Evolutionary conservation across 2,888 invertebrate genomes (phyloP), one percentile per base, ranked within the genome.

Genomic region (Oscheius onirici): DNA sequence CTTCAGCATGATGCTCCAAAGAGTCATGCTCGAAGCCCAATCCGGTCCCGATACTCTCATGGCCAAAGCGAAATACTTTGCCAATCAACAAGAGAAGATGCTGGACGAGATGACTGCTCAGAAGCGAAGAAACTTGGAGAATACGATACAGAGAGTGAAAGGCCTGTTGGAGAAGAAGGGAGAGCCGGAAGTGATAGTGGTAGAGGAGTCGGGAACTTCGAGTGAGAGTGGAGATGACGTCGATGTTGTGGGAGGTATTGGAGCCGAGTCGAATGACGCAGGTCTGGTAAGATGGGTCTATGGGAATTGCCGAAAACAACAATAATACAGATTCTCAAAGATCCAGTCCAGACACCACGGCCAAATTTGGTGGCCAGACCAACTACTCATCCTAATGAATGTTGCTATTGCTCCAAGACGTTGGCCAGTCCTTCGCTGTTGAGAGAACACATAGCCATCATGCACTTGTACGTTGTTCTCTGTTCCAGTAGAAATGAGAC

Each of bases 391-490:
- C 41, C 43, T n/a, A 58, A 58, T 58, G 63, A 70, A 43, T 70
- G 70, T 22, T 20, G 34, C 20, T 28, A 63, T 13, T 70, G 70
- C 43, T 49, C 40, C 2, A 61, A 63, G n/a, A 41, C 43, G 2
- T 51, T 70, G 11, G 54, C 70, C 26, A 63, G 63, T 51, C 52
- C 70, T 13, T 49, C 44, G 22, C 70, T 63, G 17, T 43, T 63
- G 22, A 51, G 49, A 8, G 70, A 70, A 54, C 70, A 70, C 40
- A 43, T 70, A 22, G 20, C 63, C 17, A 70, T 70, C 28, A 65
- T 63, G 51, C 70, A 70, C 24, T 52, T 69, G 60, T 58, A 20
- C 13, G 51, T 44, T 40, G 43, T 44, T 46, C 34, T 61, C 22
- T 6, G 17, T 13, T 54, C 17, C 41, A 20, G 22, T 2, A 60